These are phyloP conservation scores for Polypterus bichir DNA, from an alignment of 2,113 vertebrate species.

Conservation along the genomic window DNA sequence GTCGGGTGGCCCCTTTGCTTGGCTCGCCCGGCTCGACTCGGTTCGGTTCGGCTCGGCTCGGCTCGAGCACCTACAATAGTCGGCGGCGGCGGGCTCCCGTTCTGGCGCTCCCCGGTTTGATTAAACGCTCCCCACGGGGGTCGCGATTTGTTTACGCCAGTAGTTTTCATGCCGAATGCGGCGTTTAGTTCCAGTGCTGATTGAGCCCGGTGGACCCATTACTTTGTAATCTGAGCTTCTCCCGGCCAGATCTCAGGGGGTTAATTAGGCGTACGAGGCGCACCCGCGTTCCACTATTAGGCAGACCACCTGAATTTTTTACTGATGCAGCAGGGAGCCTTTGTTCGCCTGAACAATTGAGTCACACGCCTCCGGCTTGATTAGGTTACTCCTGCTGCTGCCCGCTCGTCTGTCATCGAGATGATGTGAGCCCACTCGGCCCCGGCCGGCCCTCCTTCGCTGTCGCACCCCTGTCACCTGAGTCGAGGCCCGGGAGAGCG, in stretches of 20 bases:
- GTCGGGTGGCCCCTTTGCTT: no score
- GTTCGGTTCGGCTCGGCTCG: no score
- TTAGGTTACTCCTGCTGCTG: conserved; percentile 23
- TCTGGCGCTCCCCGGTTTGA: conserved; percentile 54
- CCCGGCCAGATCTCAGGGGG: conserved; percentile 48
- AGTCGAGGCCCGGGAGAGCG: no score
- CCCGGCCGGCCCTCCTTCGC: no score
- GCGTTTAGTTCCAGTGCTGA: conserved; percentile 64
- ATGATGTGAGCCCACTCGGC: no score
- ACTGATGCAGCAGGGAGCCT: conserved; percentile 18
- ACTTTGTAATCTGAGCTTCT: conserved; percentile 52
- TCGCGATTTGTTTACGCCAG: conserved; percentile 71
- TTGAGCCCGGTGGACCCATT: conserved; percentile 78
- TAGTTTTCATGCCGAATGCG: conserved; percentile 57
- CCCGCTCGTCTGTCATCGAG: conserved; percentile 16
- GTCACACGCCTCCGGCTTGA: conserved; percentile 27
- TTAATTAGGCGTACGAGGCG: conserved; percentile 71
- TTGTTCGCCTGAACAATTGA: conserved; percentile 23
- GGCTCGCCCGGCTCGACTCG: no score
- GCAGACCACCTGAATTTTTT: conserved; percentile 33
- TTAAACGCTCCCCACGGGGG: conserved; percentile 48
- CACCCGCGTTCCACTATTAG: conserved; percentile 33
- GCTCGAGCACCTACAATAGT: no score
- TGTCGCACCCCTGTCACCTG: no score
- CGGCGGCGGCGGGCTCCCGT: no score